Base-by-base conservation (phyloP, 2,888 invertebrate species). In the Pachliopta kotzebuea region DNA sequence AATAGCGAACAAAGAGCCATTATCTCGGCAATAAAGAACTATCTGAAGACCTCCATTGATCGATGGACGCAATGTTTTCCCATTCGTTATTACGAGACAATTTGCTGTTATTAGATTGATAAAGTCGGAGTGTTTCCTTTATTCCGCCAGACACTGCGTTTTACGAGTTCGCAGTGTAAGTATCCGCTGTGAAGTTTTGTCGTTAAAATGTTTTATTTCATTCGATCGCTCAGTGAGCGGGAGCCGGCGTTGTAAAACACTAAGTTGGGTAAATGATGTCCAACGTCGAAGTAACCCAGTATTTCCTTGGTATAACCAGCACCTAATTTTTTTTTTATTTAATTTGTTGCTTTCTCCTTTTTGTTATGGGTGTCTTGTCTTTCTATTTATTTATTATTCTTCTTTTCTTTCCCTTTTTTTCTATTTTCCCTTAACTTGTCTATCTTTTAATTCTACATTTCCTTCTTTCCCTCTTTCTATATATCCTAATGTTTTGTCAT, bases 1-100 rank as follows among this genome's bases (percentile, higher is more conserved):
- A 63, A 63, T 55, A 59, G 55, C 55, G 55, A 55, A 63, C 59
- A 63, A 63, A 63, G 62, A 62, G 59, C 60, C 60, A 68, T 66
- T 67, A 67, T 52, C 56, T 66, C 67, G 67, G 69, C 68, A 62
- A 67, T 69, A 69, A 70, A 60, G 62, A 68, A 70, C 66, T 67
- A 65, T 65, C 56, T 56, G 50, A 21, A 31, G 56, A 55, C 64
- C 37, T 65, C 68, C 68, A 63, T 50, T 65, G 65, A 70, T 71
- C 70, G 65, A 71, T 71, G 63, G 67, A 26, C 53, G 37, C 60
- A 29, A 56, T 63, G 59, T 59, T 63, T 53, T 29, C 55, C 55
- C 68, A 56, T 69, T 67, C 66, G 67, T 68, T 68, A 70, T 67
- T 60, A 66, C 65, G 31, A 66, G 57, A 65, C 61, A 60, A 54